Percentiles rank a stretch among this genome's conserved stretches.
These are phyloP conservation scores for Theonella swinhoei DNA, from an alignment of 37 sponge, comb jelly and placozoan genomes.

Conservation along the genomic window DNA sequence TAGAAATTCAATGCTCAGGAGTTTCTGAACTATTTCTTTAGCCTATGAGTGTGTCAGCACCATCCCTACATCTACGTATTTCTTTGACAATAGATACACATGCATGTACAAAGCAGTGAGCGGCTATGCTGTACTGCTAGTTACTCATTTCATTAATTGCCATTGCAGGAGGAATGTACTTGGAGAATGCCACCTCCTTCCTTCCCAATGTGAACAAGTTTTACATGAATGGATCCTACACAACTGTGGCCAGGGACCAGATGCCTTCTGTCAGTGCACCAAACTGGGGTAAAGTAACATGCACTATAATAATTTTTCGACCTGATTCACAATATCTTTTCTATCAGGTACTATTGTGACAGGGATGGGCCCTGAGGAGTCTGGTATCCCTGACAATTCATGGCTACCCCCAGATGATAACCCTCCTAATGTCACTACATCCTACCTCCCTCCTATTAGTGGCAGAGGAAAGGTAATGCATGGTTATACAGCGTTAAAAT, in stretches of 20 bases:
- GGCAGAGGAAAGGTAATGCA: conserved; percentile 11
- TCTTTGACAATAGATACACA: too few relatives aligned
- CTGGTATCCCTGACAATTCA: conserved; percentile 8
- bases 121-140: too few relatives aligned
- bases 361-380: conserved; percentile 33
- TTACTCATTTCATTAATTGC: too few relatives aligned
- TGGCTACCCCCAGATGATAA: conserved; percentile 35
- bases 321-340: too few relatives aligned
- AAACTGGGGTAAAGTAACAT: conserved; percentile 27
- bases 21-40: too few relatives aligned
- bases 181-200: conserved; percentile 43
- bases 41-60: too few relatives aligned
- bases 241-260: conserved; percentile 12
- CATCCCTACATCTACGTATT: too few relatives aligned
- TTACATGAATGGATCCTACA: conserved; percentile 6
- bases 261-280: conserved; percentile 49
- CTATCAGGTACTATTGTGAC: conserved; percentile 8
- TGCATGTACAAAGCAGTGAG: too few relatives aligned
- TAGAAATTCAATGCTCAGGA: too few relatives aligned
- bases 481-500: background rate
- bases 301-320: background rate
- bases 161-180: conserved; percentile 26
- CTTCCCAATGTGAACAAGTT: conserved; percentile 28
- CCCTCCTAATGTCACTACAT: background rate
- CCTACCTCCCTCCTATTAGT: conserved; percentile 3